Base-by-base conservation (phyloP, 2,797 vertebrate genomes). In the Silurus aristotelis region DNA sequence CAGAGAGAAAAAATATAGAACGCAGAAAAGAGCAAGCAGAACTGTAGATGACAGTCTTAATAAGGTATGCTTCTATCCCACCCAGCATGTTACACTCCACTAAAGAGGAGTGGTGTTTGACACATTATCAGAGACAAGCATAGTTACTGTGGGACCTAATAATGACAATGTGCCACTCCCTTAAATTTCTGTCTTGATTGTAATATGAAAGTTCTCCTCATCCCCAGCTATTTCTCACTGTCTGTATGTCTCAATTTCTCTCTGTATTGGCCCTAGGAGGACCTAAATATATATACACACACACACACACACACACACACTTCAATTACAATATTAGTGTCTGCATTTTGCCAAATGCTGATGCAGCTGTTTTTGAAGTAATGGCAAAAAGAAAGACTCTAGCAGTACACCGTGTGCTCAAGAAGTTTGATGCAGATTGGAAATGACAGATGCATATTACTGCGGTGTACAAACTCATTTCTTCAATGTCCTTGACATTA, bases 21-120 rank as follows among this genome's bases (percentile, higher is more conserved):
- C 1, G 14, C n/a, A 80, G 68, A 64, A 68, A 60, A 71, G 56
- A 72, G 68, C 52, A 56, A 85, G 58, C 25, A 25, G 19, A 80
- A 80, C 43, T 66, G 48, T 52, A 80, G 58, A 73, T 70, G 77
- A 71, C 38, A 77, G 46, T 48, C 48, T 46, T 75, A 67, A 82
- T 48, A 56, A 60, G 79, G 9, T 10, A 38, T n/a, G 43, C 43
- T 73, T 55, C 61, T 27, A 31, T 27, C 72, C 75, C 22, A 67
- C 63, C 73, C 81, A 84, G 82, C 84, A 87, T 63, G 83, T 72
- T 84, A 67, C n/a, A 56, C 76, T 22, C 63, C 70, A 80, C 88
- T 61, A 52, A 68, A 48, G 52, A 78, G 2, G 14, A 86, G 76
- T 83, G 63, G 46, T 25, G 70, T 79, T 83, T 83, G 80, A 83